A percentile compares a stretch with the other conserved stretches of the same genome.
phyloP scores from a whole-genome alignment of 35 echinoderm and acorn worm genomes.

The Patiria miniata region DNA sequence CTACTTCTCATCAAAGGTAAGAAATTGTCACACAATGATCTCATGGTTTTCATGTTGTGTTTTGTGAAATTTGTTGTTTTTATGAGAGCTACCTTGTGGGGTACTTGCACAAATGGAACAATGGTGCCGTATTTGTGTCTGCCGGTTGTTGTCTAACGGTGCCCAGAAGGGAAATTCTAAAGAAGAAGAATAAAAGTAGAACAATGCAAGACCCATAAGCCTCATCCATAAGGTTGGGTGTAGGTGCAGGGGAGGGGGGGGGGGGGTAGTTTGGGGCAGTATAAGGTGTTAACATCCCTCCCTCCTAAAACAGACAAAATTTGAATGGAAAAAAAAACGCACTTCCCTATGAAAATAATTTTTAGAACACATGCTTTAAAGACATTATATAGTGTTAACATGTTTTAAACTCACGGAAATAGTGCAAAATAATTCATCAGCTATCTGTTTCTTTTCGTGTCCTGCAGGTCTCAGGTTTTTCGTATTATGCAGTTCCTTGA shows the following conservation, averaged over 20 bases:
- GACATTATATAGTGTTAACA: too few relatives aligned
- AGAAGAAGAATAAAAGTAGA: not conserved
- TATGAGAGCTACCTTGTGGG: not conserved
- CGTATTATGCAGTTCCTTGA: conserved; percentile 23
- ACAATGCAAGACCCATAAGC: not conserved
- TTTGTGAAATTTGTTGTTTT: not conserved
- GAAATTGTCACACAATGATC: not conserved
- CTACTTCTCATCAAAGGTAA: conserved; percentile 74
- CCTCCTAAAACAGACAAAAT: not conserved
- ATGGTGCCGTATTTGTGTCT: not conserved
- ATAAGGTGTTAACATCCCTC: too few relatives aligned
- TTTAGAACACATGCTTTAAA: too few relatives aligned
- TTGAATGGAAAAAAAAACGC: not conserved
- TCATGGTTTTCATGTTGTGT: not conserved
- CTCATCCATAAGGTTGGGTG: not conserved
- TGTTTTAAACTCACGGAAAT: too few relatives aligned
- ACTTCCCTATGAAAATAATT: not conserved
- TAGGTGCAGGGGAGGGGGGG: not conserved
- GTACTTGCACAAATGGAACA: not conserved
- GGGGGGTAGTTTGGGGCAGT: too few relatives aligned
- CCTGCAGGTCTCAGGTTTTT: conserved; percentile 48
- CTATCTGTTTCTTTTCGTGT: not conserved
- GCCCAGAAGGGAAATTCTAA: not conserved
- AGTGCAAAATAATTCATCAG: not conserved
- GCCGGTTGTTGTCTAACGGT: not conserved